Base-by-base conservation (phyloP, 2,797 vertebrate genomes). In the Odontamblyopus lacepedii region DNA sequence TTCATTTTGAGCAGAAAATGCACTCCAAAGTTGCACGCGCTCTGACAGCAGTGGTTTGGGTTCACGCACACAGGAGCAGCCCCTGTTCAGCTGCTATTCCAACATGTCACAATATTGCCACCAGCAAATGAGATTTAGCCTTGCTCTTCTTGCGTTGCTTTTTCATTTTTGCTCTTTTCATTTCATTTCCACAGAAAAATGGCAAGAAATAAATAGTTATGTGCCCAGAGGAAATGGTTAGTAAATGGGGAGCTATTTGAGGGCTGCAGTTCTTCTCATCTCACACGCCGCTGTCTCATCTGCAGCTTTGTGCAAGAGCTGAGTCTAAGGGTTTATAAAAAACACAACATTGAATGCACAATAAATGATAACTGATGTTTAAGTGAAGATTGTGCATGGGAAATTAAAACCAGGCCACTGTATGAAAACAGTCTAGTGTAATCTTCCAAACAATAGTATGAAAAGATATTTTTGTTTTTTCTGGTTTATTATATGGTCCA, bases 11-110 rank as follows among this genome's bases (percentile, higher is more conserved):
- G 78, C 74, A 61, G 71, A 64, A 83, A 77, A 75, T 16, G n/a
- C 67, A 74, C 56, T 74, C 50, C 56, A 67, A 78, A 73, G 41
- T 48, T 57, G 78, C 64, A 71, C 70, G 19, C 32, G 29, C 63
- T 64, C 60, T 44, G 26, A 65, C 64, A 44, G 64, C 41, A 41
- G 63, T 29, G 63, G 63, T 29, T 66, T 50, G 44, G 23, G 61
- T 9, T 11, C 44, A 67, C 11, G 32, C 6, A 30, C 67, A 71
- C 5, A 63, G 60, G 50, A 62, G 63, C 68, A 69, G 77, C 64
- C 70, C 73, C 71, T 75, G 80, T 79, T 84, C 70, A 75, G 78
- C 86, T 83, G 81, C 81, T 83, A 87, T 73, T 48, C 76, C 77
- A 29, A 85, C 85, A 90, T 83, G 78, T 83, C 63, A 73, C 71